Percentiles rank a stretch among this genome's conserved stretches.
Conservation (phyloP, 1,140 invertebrate genomes). For the Drosophila sproati region DNA sequence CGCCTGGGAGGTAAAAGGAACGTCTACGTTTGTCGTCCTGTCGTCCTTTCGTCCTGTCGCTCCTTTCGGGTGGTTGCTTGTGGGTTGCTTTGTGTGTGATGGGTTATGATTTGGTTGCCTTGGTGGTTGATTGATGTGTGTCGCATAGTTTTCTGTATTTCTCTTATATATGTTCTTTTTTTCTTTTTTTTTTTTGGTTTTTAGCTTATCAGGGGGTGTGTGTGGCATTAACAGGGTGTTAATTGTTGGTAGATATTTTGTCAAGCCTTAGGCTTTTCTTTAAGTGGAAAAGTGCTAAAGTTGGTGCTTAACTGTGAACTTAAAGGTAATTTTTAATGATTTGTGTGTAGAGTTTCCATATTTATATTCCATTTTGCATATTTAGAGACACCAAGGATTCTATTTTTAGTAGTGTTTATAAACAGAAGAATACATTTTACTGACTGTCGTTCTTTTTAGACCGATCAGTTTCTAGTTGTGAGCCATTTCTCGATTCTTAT, state of each 20-base stretch:
- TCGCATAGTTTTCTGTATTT: constrained; percentile 43
- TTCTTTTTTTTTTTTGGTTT: constrained; percentile 24
- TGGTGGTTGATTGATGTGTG: constrained; percentile 78
- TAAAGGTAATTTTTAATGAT: no score
- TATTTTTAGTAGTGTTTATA: no score
- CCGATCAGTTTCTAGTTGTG: no score
- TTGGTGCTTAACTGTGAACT: neutral
- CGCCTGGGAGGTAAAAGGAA: constrained; percentile 31
- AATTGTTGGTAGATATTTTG: constrained; percentile 11
- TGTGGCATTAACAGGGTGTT: constrained; percentile 29
- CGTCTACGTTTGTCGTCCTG: constrained; percentile 53
- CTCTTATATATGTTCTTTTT: constrained; percentile 13
- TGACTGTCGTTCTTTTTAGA: no score
- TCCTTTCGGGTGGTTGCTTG: constrained; percentile 48
- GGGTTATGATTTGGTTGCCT: constrained; percentile 70
- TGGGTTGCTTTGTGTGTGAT: constrained; percentile 34
- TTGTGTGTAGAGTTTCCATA: no score
- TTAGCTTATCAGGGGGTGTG: constrained; percentile 27
- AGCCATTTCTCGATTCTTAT: no score
- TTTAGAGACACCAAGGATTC: no score
- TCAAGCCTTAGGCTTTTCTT: neutral
- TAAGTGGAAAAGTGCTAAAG: neutral
- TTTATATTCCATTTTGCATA: no score
- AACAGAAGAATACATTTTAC: no score
- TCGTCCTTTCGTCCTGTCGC: constrained; percentile 10